Conservation (phyloP, 2,888 invertebrate species). For the Drosophila tripunctata region DNA sequence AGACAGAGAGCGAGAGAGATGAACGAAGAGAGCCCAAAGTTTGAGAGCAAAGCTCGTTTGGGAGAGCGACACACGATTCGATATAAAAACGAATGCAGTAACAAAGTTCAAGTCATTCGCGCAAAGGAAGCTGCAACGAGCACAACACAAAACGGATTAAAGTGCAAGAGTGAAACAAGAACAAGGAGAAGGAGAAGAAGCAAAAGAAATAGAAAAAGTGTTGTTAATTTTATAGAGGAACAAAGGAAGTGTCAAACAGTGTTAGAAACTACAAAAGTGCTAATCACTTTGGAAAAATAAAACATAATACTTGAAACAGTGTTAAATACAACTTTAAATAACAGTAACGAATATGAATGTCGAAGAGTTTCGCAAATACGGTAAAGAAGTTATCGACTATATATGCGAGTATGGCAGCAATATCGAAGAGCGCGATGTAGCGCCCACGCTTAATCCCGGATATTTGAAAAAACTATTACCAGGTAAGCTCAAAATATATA, state of each 20-base stretch:
- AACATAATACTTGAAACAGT: no score
- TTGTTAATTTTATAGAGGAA: not conserved
- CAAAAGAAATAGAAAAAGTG: not conserved
- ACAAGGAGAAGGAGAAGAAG: slow-evolving; percentile 3
- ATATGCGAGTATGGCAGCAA: slow-evolving; percentile 91
- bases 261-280: slow-evolving; percentile 16
- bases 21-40: not conserved
- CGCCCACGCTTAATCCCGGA: slow-evolving; percentile 91
- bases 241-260: slow-evolving; percentile 8
- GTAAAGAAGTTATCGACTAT: slow-evolving; percentile 93
- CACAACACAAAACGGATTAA: slow-evolving; percentile 34
- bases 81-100: slow-evolving; percentile 72
- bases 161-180: slow-evolving; percentile 6
- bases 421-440: slow-evolving; percentile 88
- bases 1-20: not conserved
- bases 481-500: slow-evolving; percentile 62
- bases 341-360: slow-evolving; percentile 87
- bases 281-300: no score
- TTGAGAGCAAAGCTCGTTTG: slow-evolving; percentile 14
- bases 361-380: slow-evolving; percentile 89
- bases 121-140: slow-evolving; percentile 67
- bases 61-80: slow-evolving; percentile 28
- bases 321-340: slow-evolving; percentile 18
- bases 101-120: slow-evolving; percentile 69
- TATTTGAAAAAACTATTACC: slow-evolving; percentile 90